Conservation (phyloP, 2,797 vertebrate genomes). For the Urophycis tenuis region DNA sequence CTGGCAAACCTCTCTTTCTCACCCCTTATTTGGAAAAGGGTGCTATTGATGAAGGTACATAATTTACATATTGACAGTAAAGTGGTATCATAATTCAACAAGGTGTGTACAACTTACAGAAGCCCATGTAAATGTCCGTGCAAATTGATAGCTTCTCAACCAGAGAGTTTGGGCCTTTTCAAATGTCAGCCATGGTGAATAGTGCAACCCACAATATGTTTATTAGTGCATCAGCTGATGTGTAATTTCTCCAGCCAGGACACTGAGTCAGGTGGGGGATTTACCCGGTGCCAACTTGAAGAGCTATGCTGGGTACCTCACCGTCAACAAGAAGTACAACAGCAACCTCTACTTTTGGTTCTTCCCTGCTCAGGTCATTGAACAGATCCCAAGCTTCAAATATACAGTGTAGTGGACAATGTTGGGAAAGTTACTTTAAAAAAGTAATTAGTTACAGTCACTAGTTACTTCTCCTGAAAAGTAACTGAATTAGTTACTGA, state of each 20-base stretch:
- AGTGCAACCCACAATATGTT: not conserved
- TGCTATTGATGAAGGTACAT: slow-evolving; percentile 68
- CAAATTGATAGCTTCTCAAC: not conserved
- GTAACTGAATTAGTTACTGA: no score
- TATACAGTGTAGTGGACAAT: not conserved
- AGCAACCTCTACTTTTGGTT: slow-evolving; percentile 89
- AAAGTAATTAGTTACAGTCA: no score
- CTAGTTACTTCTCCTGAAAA: no score
- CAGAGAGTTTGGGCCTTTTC: not conserved
- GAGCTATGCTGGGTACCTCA: slow-evolving; percentile 76
- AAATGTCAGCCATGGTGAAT: not conserved
- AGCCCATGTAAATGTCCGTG: not conserved
- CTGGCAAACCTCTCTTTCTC: slow-evolving; percentile 78
- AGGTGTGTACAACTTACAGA: not conserved
- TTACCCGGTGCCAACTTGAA: slow-evolving; percentile 71
- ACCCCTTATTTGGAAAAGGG: slow-evolving; percentile 76
- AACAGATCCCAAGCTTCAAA: slow-evolving; percentile 2
- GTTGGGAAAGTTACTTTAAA: no score
- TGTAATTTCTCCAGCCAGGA: slow-evolving; percentile 62
- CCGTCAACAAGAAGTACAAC: slow-evolving; percentile 78
- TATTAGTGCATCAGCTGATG: not conserved
- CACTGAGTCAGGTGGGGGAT: slow-evolving; percentile 68
- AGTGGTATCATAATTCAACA: not conserved
- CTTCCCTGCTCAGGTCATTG: slow-evolving; percentile 71
- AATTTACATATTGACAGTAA: not conserved